These are phyloP conservation scores for Eunapius fragilis DNA, from an alignment of 37 sponge, comb jelly and placozoan genomes.

Conservation along the genomic window DNA sequence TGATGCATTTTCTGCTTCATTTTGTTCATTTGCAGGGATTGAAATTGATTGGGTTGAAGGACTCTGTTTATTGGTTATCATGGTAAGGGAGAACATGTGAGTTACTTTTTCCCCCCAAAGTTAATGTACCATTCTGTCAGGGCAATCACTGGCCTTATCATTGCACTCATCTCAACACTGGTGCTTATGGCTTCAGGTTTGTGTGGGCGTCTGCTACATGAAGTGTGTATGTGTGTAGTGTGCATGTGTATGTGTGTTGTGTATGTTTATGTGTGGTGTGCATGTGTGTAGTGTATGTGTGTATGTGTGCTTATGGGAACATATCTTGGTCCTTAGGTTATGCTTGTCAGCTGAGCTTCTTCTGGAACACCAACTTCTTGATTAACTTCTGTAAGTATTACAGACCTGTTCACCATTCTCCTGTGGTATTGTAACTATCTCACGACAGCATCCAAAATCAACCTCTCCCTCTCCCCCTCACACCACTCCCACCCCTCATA, in stretches of 20 bases:
- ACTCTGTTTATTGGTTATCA: conserved; percentile 82
- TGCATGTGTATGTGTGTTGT: not conserved
- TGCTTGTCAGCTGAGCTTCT: conserved; percentile 79
- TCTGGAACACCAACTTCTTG: conserved; percentile 74
- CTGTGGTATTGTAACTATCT: too few species aligned
- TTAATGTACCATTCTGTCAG: conserved; percentile 9
- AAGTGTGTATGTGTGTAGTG: not conserved
- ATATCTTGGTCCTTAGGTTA: conserved; percentile 72
- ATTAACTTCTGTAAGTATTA: conserved; percentile 81
- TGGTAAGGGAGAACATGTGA: conserved; percentile 55
- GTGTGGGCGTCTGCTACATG: not conserved
- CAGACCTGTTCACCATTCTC: too few species aligned
- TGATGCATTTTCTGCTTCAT: too few species aligned
- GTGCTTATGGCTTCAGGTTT: conserved; percentile 46
- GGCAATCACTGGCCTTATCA: conserved; percentile 71
- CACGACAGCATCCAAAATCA: too few species aligned
- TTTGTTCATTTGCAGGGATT: conserved; percentile 40
- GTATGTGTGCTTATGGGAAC: too few species aligned
- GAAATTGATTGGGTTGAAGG: conserved; percentile 83
- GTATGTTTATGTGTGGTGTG: not conserved
- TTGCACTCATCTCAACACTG: conserved; percentile 65
- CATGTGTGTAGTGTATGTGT: not conserved
- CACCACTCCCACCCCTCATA: not conserved
- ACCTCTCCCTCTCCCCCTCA: too few species aligned
- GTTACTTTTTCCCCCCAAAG: not conserved